phyloP scores from a whole-genome alignment of 2,113 vertebrate genomes.

The Peromyscus californicus region DNA sequence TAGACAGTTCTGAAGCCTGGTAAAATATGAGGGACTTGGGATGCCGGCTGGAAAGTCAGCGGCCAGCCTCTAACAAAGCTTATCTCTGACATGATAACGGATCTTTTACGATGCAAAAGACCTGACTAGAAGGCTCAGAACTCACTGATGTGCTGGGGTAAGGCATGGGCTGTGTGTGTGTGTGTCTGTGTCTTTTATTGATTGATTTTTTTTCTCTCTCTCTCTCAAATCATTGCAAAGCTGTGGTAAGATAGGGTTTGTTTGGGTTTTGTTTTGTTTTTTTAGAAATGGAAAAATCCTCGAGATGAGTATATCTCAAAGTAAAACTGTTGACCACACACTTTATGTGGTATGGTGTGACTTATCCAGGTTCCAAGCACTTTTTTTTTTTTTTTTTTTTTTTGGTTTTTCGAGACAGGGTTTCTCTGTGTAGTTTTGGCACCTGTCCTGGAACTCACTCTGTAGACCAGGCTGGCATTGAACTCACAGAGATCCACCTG shows the following conservation, averaged over 20 bases:
- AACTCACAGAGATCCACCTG: too few relatives aligned
- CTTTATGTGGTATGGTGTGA: neutral
- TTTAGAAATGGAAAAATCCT: constrained; percentile 2
- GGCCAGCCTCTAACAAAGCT: neutral
- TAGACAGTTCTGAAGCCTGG: neutral
- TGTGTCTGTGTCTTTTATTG: neutral
- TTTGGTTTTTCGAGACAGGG: too few relatives aligned
- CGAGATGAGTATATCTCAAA: neutral
- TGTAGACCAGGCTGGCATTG: too few relatives aligned
- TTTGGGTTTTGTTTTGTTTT: neutral
- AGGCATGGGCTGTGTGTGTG: neutral
- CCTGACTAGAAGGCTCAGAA: neutral
- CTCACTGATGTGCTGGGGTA: neutral
- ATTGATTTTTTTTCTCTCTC: neutral
- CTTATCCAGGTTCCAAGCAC: neutral
- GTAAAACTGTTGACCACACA: neutral
- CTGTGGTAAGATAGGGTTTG: neutral
- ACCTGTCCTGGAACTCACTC: too few relatives aligned
- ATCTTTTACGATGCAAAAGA: neutral
- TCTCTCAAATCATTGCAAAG: neutral
- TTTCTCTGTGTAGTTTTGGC: too few relatives aligned
- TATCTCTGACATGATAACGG: neutral
- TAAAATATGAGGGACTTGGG: neutral
- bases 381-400: too few relatives aligned
- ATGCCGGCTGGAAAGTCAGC: neutral